A percentile compares a stretch with the other conserved stretches of the same genome.
phyloP scores from a whole-genome alignment of 2,888 invertebrate species.

The Timandra comae region DNA sequence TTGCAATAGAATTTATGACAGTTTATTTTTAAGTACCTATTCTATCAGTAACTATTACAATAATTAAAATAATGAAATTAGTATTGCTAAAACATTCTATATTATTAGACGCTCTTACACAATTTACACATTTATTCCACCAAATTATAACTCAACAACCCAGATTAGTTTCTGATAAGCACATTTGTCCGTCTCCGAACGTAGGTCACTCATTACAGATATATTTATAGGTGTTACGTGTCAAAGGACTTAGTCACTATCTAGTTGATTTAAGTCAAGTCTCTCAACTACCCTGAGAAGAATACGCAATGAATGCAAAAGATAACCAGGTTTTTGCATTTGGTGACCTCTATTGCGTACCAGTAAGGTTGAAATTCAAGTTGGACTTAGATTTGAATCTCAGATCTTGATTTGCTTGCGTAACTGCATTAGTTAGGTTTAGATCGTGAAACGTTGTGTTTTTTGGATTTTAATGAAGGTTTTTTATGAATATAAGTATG shows the following conservation, averaged over 20 bases:
- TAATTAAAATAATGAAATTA: too few species aligned
- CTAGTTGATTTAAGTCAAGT: slow-evolving; percentile 51
- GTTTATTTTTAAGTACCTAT: too few species aligned
- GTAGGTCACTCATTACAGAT: slow-evolving; percentile 35
- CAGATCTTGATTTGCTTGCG: not conserved
- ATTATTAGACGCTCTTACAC: too few species aligned
- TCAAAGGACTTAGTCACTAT: slow-evolving; percentile 36
- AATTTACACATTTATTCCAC: too few species aligned
- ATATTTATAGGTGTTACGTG: slow-evolving; percentile 57
- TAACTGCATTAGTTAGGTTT: too few species aligned
- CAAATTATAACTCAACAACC: not conserved
- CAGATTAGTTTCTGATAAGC: not conserved
- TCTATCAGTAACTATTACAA: too few species aligned
- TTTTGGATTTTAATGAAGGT: not conserved
- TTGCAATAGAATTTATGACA: too few species aligned
- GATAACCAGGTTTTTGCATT: too few species aligned
- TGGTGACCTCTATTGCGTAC: slow-evolving; percentile 15
- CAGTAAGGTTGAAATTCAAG: not conserved
- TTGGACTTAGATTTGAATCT: not conserved
- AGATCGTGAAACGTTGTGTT: not conserved
- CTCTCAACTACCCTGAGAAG: slow-evolving; percentile 27
- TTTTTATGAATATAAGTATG: not conserved
- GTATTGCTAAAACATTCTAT: too few species aligned
- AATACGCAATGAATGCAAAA: slow-evolving; percentile 39
- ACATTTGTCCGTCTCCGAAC: slow-evolving; percentile 1